Evolutionary conservation across 2,113 vertebrate species (phyloP), one percentile per base, ranked within the genome.

Genomic region (Misgurnus anguillicaudatus): DNA sequence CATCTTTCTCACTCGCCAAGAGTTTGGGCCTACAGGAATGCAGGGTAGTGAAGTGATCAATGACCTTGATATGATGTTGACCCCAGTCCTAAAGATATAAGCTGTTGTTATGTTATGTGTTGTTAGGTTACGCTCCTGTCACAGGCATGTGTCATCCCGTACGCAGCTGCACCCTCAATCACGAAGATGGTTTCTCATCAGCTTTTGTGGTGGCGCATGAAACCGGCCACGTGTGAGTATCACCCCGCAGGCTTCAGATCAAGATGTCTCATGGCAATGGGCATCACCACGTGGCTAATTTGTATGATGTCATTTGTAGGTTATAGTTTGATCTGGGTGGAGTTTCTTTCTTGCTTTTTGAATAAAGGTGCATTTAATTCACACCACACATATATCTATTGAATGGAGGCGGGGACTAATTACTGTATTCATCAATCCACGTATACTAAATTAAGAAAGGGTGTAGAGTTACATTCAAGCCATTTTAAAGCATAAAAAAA

Each of bases 1-100:
- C 51, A 96, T 99, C 89, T 99, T 98, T 87, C 95, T 99, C 85
- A 98, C 95, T 4, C 90, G 96, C 65, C 96, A 98, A 89, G 96
- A 98, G 84, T 99, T 99, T 2, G 97, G 97, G 3, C 97, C 97
- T 1, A 93, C 95, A 0, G 97, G 97, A 81, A 99, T 98, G 97
- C 96, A 98, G 92, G 95, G 95, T 96, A 88, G 85, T 31, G 24
- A 31, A 31, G 2, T 31, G 24, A 2, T 31, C 36, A 45, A 14
- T 45, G 55, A 73, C 4, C 55, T 45, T 60, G 55, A 60, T 67
- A 39, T 24, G 48, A 9, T 17, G 21, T 16, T 78, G 48, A 31
- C 19, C 42, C 62, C 38, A 60, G 51, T 10, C 51, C 31, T 71
- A 0, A 21, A 39, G 57, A 63, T 31, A 31, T 31, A 31, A 31